Conservation (phyloP, 2,113 vertebrate genomes). For the Oplegnathus fasciatus region DNA sequence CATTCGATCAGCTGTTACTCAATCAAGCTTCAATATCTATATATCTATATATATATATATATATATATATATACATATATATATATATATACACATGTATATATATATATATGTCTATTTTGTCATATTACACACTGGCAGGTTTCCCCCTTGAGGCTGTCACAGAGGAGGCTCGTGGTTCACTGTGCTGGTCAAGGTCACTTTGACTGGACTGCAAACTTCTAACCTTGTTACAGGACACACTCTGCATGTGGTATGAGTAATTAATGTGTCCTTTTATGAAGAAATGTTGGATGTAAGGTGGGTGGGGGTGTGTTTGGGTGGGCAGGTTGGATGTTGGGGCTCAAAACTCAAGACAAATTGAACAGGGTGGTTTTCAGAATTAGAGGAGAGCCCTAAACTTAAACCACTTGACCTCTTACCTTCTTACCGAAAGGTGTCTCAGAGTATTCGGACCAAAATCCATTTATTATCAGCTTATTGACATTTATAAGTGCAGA, state of each 20-base stretch:
- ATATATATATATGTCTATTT: too few species aligned
- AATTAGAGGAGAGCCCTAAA: too few species aligned
- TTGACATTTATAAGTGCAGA: too few species aligned
- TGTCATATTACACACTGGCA: constrained; percentile 20
- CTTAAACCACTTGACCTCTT: too few species aligned
- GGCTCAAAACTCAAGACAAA: neutral
- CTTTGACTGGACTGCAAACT: constrained; percentile 21
- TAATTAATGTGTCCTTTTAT: constrained; percentile 62
- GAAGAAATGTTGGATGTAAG: constrained; percentile 17
- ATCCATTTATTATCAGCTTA: too few species aligned
- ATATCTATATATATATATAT: too few species aligned
- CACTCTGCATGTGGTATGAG: constrained; percentile 50
- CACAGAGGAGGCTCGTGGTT: constrained; percentile 8
- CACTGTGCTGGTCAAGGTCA: constrained; percentile 49
- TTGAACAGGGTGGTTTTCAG: too few species aligned
- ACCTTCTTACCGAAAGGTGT: too few species aligned
- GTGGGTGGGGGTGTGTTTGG: neutral
- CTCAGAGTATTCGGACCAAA: too few species aligned
- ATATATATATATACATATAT: too few species aligned
- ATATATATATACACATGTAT: too few species aligned
- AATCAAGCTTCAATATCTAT: constrained; percentile 8
- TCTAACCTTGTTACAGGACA: constrained; percentile 54
- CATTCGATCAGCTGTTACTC: constrained; percentile 27
- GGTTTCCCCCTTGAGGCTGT: constrained; percentile 22
- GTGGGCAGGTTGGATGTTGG: constrained; percentile 2